phyloP scores from a whole-genome alignment of 2,113 vertebrate genomes.

The Labeo catla region DNA sequence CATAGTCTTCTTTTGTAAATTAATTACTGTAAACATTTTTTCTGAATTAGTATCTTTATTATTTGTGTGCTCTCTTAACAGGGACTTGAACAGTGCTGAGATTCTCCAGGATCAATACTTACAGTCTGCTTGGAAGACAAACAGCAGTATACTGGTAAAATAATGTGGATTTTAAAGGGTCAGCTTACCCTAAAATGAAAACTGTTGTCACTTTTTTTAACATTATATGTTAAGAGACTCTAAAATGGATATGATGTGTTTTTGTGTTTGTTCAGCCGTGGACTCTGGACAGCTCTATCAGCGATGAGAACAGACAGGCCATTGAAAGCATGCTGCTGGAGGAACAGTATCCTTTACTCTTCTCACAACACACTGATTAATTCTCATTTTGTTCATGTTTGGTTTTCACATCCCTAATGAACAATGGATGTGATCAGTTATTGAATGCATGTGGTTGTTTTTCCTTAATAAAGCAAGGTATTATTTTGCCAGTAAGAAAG shows the following conservation, averaged over 20 bases:
- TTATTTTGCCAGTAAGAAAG: conserved; percentile 79
- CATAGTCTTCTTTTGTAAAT: background rate
- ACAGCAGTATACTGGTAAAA: conserved; percentile 82
- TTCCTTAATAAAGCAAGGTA: conserved; percentile 71
- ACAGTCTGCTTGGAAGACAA: conserved; percentile 87
- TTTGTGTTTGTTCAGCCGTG: conserved; percentile 80
- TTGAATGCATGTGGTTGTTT: background rate
- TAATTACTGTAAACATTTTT: background rate
- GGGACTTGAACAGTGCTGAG: conserved; percentile 70
- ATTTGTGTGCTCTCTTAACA: conserved; percentile 63
- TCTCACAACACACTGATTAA: background rate
- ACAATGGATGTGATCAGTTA: background rate
- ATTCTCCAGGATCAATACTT: conserved; percentile 85
- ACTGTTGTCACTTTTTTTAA: background rate
- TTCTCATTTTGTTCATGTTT: background rate
- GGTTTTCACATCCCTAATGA: background rate
- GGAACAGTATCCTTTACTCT: conserved; percentile 91
- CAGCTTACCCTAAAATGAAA: background rate
- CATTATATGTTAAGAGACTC: background rate
- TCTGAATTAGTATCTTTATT: background rate
- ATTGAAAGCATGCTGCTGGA: conserved; percentile 97
- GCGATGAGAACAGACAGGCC: conserved; percentile 89
- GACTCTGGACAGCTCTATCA: conserved; percentile 92
- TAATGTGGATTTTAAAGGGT: background rate
- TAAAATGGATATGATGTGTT: background rate